phyloP scores from a whole-genome alignment of 2,888 invertebrate genomes.

The Phengaris alcon region DNA sequence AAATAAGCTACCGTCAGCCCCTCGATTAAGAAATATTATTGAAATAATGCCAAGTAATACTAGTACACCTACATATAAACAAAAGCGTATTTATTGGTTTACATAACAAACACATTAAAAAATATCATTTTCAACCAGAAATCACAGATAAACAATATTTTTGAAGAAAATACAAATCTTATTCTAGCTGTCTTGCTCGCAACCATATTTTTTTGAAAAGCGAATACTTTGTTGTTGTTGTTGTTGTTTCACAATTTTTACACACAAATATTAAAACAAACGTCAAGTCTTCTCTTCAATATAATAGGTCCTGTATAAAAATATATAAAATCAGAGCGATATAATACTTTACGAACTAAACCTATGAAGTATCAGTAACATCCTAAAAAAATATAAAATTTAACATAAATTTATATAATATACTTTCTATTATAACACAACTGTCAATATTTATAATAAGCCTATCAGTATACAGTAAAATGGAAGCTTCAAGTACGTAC shows the following conservation, averaged over 20 bases:
- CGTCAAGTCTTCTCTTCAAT: background rate
- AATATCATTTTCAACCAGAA: constrained; percentile 32
- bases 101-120: constrained; percentile 26
- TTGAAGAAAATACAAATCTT: background rate
- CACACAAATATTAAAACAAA: background rate
- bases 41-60: background rate
- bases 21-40: background rate
- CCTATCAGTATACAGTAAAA: constrained; percentile 20
- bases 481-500: constrained; percentile 20
- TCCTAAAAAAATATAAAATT: constrained; percentile 26
- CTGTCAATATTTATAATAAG: constrained; percentile 19
- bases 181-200: background rate
- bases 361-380: constrained; percentile 25
- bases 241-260: background rate
- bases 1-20: background rate
- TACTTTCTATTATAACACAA: constrained; percentile 22
- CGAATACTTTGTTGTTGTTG: background rate
- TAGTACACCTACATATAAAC: background rate
- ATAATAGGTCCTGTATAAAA: constrained; percentile 11
- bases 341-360: constrained; percentile 27
- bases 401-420: constrained; percentile 24
- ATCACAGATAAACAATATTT: constrained; percentile 26
- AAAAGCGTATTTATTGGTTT: background rate
- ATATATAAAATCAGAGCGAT: constrained; percentile 26
- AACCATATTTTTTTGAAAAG: background rate